Base-by-base conservation (phyloP, 2,797 vertebrate genomes). In the Caiman crocodilus region DNA sequence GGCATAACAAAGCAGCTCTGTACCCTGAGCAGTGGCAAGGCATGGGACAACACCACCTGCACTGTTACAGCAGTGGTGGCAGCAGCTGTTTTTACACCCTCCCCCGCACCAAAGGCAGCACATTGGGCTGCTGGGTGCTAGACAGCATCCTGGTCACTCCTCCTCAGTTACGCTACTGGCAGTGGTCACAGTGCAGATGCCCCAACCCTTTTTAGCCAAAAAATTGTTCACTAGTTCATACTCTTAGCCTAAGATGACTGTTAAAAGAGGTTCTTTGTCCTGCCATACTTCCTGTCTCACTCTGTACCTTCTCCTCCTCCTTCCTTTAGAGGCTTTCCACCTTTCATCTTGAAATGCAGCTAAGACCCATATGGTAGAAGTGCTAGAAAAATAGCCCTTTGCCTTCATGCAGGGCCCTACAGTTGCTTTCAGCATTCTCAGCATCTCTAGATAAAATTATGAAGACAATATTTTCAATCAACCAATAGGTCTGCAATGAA, bases 221-320 rank as follows among this genome's bases (percentile, higher is more conserved):
- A 50, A 50, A 50, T 50, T 50, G 42, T 50, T 50, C 42, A 50
- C 42, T 50, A 10, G 42, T 50, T 50, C 14, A 73, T 23, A 63
- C 4, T 69, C 69, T 89, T 67, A 57, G 25, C 25, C 35, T 16
- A 28, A 0, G 1, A 1, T 25, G 88, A n/a, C 76, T 89, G n/a
- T 28, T 77, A 71, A 92, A 94, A n/a, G 42, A 82, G 14, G 11
- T 64, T 28, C 85, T 91, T 71, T 83, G n/a, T 42, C 87, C 55
- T 26, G 25, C 59, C 26, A n/a, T 15, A 79, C 73, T 76, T 82
- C 83, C 5, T 69, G 63, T 2, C 18, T 12, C 8, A 8, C 57
- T 57, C 57, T 8, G 76, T 83, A 76, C 65, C 56, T 16, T 78
- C 83, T 69, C 57, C 89, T 91, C 88, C n/a, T 8, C 28, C 57